Evolutionary conservation across 1,140 invertebrate species (phyloP).

Genomic region (Myzus persicae): DNA sequence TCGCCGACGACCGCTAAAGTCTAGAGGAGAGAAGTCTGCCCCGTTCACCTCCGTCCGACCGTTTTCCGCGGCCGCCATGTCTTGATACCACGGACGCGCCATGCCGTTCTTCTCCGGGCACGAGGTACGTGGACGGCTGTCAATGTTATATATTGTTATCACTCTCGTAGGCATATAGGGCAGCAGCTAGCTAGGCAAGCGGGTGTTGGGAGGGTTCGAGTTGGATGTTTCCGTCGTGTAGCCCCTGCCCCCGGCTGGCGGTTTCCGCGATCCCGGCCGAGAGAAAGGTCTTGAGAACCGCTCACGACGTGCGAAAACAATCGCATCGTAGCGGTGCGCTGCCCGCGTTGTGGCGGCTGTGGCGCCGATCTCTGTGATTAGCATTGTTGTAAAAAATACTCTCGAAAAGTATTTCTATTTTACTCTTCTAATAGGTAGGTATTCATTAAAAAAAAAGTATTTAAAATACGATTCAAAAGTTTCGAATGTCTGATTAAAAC

Average conservation of each 20-base stretch:
- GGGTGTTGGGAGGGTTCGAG: background rate
- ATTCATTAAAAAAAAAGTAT: too few relatives aligned
- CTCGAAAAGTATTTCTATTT: background rate
- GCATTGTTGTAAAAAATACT: background rate
- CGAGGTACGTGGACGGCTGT: background rate
- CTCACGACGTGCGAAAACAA: background rate
- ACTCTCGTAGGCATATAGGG: background rate
- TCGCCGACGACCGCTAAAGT: background rate
- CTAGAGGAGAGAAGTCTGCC: background rate
- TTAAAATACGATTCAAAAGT: too few relatives aligned
- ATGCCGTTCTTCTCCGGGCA: constrained; percentile 30
- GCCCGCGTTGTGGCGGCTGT: background rate
- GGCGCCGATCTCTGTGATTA: background rate
- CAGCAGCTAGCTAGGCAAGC: background rate
- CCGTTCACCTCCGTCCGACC: background rate
- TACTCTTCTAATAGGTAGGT: too few relatives aligned
- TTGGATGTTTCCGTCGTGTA: background rate
- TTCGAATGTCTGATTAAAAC: background rate
- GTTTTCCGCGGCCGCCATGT: background rate
- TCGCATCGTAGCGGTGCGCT: background rate
- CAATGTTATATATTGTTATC: background rate
- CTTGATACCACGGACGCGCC: background rate
- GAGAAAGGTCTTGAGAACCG: background rate
- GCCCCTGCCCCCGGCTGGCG: background rate
- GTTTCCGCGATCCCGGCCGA: background rate